Evolutionary conservation across 1,140 invertebrate species (phyloP), one percentile per base, ranked within the genome.

Genomic region (Trichoplusia ni): DNA sequence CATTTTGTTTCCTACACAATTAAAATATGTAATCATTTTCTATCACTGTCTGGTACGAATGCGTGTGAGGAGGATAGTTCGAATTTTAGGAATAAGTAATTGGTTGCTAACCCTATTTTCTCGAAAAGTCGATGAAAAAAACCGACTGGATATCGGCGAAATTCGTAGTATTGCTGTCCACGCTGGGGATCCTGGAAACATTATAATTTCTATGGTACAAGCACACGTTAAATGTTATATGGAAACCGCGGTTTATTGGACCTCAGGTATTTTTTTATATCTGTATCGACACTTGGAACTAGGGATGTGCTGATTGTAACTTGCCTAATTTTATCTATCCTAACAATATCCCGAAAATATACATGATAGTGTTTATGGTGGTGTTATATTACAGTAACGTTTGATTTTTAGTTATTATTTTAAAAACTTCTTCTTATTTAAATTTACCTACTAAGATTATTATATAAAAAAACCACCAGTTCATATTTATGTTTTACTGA

Each of bases 151-250:
- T 54, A 35, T 35, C 9, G 33, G 33, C 33, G 18, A 51, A 54
- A 31, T 54, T 54, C 51, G 51, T 25, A 25, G 51, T 23, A 54
- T n/a, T 54, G 27, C 16, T 13, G 35, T 23, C 51, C 51, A 38
- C 33, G 25, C 19, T 7, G 13, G 9, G 18, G 33, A 29, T 54
- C 51, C 51, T 54, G 27, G 51, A 54, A 54, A 23, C 51, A 54
- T 54, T 38, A 38, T 23, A 54, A 54, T 54, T 54, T 54, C 51
- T 54, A 54, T 54, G 49, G 49, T 53, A 13, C n/a, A 13, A 37
- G 49, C 33, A 53, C 33, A 53, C 49, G 33, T 16, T 54, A 54
- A 54, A 37, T 54, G 51, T 38, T 54, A 8, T 54, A 4, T 29
- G 51, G 33, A 54, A 38, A n/a, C 13, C 31, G 21, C 33, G 7